These are phyloP conservation scores for Cheirogaleus medius DNA, from an alignment of 2,113 vertebrate genomes.

Conservation along the genomic window DNA sequence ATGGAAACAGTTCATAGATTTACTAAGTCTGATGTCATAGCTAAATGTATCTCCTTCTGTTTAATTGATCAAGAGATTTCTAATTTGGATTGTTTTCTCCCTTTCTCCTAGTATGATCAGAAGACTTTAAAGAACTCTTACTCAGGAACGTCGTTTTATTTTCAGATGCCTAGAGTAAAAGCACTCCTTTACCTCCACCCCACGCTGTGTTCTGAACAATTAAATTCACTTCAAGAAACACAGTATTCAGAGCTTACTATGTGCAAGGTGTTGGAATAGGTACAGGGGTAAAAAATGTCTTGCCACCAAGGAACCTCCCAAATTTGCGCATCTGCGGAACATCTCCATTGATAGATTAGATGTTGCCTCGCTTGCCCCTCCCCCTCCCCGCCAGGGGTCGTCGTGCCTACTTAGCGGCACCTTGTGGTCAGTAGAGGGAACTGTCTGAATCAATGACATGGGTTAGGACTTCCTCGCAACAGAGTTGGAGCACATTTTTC, in stretches of 20 bases:
- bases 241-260: not conserved
- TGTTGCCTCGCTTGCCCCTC: fast-evolving
- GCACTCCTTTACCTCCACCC: too few relatives aligned
- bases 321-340: not conserved
- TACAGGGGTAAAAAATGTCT: not conserved
- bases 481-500: not conserved
- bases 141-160: not conserved
- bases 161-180: not conserved
- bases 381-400: not conserved
- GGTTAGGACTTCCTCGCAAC: not conserved
- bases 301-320: not conserved
- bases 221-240: not conserved
- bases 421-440: slow-evolving; percentile 51
- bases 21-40: not conserved
- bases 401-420: slow-evolving; percentile 44
- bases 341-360: fast-evolving
- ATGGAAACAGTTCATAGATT: not conserved
- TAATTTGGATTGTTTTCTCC: not conserved
- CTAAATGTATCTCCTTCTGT: not conserved
- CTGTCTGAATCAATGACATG: not conserved
- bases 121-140: not conserved
- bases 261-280: not conserved
- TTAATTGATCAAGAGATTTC: not conserved
- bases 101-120: not conserved
- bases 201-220: not conserved